These are phyloP conservation scores for Drosophila birchii DNA, from an alignment of 2,888 invertebrate species.

Conservation along the genomic window DNA sequence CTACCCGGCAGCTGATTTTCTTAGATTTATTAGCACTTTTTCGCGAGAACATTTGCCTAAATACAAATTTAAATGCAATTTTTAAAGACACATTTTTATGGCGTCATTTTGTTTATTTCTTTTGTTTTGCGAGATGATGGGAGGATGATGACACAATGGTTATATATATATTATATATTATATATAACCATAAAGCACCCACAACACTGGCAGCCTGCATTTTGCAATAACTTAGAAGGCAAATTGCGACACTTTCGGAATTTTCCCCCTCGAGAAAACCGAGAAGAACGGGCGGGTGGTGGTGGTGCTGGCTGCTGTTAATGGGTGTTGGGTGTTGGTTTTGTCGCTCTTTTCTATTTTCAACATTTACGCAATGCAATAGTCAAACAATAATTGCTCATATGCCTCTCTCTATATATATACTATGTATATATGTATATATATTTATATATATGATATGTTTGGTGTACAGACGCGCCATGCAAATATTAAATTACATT, in stretches of 20 bases:
- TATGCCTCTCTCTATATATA: constrained; percentile 22
- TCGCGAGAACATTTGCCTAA: constrained; percentile 28
- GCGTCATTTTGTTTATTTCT: constrained; percentile 19
- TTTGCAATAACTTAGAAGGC: constrained; percentile 68
- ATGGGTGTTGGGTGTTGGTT: constrained; percentile 11
- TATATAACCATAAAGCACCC: constrained; percentile 24
- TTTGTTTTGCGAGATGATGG: constrained; percentile 39
- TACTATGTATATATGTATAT: constrained; percentile 9
- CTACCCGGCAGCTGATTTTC: constrained; percentile 2
- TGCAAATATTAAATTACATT: constrained; percentile 70
- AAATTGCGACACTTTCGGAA: constrained; percentile 68
- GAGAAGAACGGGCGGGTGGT: background rate
- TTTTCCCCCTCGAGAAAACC: background rate
- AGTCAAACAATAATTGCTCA: constrained; percentile 72
- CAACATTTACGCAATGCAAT: constrained; percentile 76
- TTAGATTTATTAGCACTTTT: constrained; percentile 24
- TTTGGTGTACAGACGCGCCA: constrained; percentile 47
- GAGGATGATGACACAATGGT: constrained; percentile 60
- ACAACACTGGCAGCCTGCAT: constrained; percentile 58
- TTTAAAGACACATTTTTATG: constrained; percentile 30
- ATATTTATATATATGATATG: constrained; percentile 7
- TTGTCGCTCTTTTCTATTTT: constrained; percentile 67
- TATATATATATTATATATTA: constrained; percentile 17
- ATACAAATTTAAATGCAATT: constrained; percentile 47
- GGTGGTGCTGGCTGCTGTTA: background rate